phyloP scores from a whole-genome alignment of 2,797 vertebrate genomes.

The Apodemus agrarius region DNA sequence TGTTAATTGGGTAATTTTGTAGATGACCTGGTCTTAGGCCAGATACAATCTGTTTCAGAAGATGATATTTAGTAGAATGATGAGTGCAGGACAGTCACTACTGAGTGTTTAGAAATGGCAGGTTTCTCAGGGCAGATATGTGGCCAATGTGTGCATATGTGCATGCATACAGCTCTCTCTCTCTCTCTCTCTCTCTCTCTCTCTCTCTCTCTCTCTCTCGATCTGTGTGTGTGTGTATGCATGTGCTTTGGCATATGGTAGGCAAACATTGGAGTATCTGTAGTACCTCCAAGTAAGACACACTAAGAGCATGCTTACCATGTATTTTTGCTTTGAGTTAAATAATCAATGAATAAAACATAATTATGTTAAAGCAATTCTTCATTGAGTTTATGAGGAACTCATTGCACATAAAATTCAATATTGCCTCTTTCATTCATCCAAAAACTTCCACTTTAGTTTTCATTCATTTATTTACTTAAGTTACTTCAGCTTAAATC shows the following conservation, averaged over 20 bases:
- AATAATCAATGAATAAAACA: not conserved
- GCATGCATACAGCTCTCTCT: not conserved
- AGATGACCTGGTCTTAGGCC: not conserved
- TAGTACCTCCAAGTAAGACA: too few relatives aligned
- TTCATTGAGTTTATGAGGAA: not conserved
- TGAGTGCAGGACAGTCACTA: not conserved
- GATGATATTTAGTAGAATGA: not conserved
- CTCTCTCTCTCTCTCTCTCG: too few relatives aligned
- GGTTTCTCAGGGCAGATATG: not conserved
- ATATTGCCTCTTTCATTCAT: not conserved
- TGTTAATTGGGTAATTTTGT: not conserved
- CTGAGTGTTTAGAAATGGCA: not conserved
- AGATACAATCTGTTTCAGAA: not conserved
- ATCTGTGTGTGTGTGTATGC: not conserved
- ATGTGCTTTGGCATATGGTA: not conserved
- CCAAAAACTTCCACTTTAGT: slow-evolving; percentile 1
- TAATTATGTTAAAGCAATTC: not conserved
- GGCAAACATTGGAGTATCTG: not conserved
- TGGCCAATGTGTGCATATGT: not conserved
- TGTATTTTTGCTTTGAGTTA: not conserved
- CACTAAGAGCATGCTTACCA: not conserved
- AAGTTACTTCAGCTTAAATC: not conserved
- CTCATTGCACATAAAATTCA: not conserved
- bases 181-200: too few relatives aligned
- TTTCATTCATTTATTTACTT: not conserved